Base-by-base conservation (phyloP, 2,797 vertebrate genomes). In the Argyrosomus regius region DNA sequence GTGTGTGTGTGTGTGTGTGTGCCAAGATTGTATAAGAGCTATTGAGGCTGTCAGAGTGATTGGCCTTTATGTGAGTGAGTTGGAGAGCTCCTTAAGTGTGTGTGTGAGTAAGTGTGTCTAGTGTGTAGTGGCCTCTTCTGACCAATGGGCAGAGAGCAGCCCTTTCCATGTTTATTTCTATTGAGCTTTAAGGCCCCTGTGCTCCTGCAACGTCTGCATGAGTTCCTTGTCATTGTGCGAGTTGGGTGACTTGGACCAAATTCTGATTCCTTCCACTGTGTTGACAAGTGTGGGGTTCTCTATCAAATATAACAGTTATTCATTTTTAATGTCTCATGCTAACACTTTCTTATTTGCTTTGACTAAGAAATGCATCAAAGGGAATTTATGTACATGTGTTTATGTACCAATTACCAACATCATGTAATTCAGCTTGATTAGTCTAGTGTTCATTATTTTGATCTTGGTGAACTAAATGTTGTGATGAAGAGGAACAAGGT, bases 1-100 rank as follows among this genome's bases (percentile, higher is more conserved):
- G 77, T 80, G 75, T 31, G 45, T 73, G 53, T 64, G 45, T 75
- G 39, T 4, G 16, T 81, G 72, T 73, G 56, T 82, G 78, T 79
- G 75, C 85, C 66, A 87, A 67, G 68, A 78, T 52, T 79, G 72
- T 75, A 24, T 76, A 80, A 86, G 77, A 75, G 77, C 53, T 67
- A 24, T 81, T 81, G 74, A 84, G 59, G 77, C 75, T 69, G 79
- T 71, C 54, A 62, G 78, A 70, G 17, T 76, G 85, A 78, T 74
- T 82, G 87, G 78, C 75, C 68, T 85, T 81, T 71, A 75, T 87
- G 50, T 72, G 80, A 85, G 78, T 66, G 83, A 75, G 43, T n/a
- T 82, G 63, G 57, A 78, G 65, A 77, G 69, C 71, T 81, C 58
- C 64, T 78, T 60, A 45, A 68, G 76, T 67, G 67, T 80, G 80